Percentiles rank a stretch among this genome's conserved stretches.
These are phyloP conservation scores for Rhadinocentrus ornatus DNA, from an alignment of 2,797 vertebrate genomes.

Conservation along the genomic window DNA sequence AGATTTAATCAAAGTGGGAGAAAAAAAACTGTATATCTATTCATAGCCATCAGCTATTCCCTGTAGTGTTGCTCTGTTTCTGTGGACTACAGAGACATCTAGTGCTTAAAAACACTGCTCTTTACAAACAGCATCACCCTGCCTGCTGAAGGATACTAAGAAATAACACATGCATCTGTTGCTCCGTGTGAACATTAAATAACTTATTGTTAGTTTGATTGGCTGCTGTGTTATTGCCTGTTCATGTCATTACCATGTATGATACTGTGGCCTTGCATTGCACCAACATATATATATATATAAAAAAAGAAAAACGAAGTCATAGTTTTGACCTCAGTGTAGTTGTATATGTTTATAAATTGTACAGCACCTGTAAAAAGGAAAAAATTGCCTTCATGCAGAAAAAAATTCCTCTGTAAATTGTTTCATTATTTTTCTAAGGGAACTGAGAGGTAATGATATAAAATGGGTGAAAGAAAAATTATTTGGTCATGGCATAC, in stretches of 20 bases:
- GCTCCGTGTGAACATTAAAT: conserved; percentile 49
- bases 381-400: conserved; percentile 84
- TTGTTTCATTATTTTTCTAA: conserved; percentile 99
- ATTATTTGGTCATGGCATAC: conserved; percentile 81
- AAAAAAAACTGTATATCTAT: background rate
- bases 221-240: conserved; percentile 79
- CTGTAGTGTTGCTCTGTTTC: conserved; percentile 41
- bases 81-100: conserved; percentile 70
- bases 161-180: conserved; percentile 31
- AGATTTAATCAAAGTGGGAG: conserved; percentile 12
- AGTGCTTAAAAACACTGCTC: conserved; percentile 48
- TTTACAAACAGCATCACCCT: conserved; percentile 27
- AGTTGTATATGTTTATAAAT: conserved; percentile 99
- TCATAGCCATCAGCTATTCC: conserved; percentile 32
- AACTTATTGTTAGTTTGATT: conserved; percentile 62
- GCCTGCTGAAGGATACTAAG: conserved; percentile 36
- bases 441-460: conserved; percentile 85
- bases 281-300: conserved; percentile 67
- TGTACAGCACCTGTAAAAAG: conserved; percentile 99
- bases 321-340: conserved; percentile 84
- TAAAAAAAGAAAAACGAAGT: conserved; percentile 56
- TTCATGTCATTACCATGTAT: conserved; percentile 74
- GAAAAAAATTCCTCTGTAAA: conserved; percentile 90
- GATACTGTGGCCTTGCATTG: conserved; percentile 93
- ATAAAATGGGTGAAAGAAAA: conserved; percentile 78